These are phyloP conservation scores for Galerucella pusilla DNA, from an alignment of 2,888 invertebrate species.

Conservation along the genomic window DNA sequence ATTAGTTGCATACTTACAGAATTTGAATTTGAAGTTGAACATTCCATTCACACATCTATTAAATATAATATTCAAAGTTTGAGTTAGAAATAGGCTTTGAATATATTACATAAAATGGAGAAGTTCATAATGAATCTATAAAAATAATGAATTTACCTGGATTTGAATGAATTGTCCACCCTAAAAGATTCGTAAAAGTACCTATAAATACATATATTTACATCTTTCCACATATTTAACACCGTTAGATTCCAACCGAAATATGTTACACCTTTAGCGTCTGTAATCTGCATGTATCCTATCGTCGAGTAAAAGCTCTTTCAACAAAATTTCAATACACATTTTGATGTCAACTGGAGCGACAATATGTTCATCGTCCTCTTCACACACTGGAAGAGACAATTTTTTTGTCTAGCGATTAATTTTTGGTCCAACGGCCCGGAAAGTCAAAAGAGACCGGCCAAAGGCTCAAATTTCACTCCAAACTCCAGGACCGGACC, in stretches of 20 bases:
- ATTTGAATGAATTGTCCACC: no score
- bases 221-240: background rate
- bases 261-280: conserved; percentile 7
- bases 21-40: no score
- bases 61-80: no score
- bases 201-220: background rate
- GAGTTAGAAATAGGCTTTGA: no score
- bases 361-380: conserved; percentile 51
- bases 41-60: no score
- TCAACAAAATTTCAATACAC: conserved; percentile 25
- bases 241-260: background rate
- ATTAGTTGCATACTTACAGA: no score
- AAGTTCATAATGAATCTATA: no score
- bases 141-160: no score
- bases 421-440: conserved; percentile 57
- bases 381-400: conserved; percentile 48
- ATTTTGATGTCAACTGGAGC: conserved; percentile 40
- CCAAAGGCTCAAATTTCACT: conserved; percentile 52
- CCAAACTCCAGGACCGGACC: conserved; percentile 18
- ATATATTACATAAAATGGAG: no score
- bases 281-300: conserved; percentile 7
- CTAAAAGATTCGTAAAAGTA: background rate
- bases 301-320: conserved; percentile 11
- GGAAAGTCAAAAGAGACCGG: conserved; percentile 64
- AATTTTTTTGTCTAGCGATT: conserved; percentile 53